Conservation (phyloP, 2,888 invertebrate genomes). For the Lordiphosa fenestrarum region DNA sequence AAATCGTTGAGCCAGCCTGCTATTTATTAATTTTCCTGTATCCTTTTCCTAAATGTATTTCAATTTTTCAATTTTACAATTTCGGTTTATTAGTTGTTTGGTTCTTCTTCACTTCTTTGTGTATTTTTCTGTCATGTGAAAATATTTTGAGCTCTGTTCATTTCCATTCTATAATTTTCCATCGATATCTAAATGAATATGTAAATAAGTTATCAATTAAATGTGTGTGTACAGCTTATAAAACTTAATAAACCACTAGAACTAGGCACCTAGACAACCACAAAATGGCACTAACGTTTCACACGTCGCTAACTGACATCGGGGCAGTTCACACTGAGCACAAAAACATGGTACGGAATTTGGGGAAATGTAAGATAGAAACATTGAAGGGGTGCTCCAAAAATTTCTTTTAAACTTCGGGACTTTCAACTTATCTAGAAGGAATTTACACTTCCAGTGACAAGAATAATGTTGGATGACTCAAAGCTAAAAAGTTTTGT, state of each 20-base stretch:
- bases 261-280: constrained; percentile 40
- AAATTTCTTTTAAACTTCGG: too few relatives aligned
- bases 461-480: too few relatives aligned
- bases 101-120: constrained; percentile 46
- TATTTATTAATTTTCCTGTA: constrained; percentile 40
- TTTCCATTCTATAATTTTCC: constrained; percentile 28
- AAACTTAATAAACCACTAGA: constrained; percentile 5
- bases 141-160: constrained; percentile 33
- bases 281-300: too few relatives aligned
- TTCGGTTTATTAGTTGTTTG: constrained; percentile 28
- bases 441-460: too few relatives aligned
- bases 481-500: too few relatives aligned
- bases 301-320: too few relatives aligned
- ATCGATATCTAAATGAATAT: constrained; percentile 29
- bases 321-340: too few relatives aligned
- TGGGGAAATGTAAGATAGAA: too few relatives aligned
- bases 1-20: constrained; percentile 65
- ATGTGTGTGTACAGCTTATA: not conserved
- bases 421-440: too few relatives aligned
- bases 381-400: too few relatives aligned
- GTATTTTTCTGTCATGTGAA: constrained; percentile 44
- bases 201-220: not conserved
- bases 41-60: constrained; percentile 36
- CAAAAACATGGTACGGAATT: too few relatives aligned
- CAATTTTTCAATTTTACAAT: constrained; percentile 21